Base-by-base conservation (phyloP, 2,797 vertebrate genomes). In the Mallotus villosus region DNA sequence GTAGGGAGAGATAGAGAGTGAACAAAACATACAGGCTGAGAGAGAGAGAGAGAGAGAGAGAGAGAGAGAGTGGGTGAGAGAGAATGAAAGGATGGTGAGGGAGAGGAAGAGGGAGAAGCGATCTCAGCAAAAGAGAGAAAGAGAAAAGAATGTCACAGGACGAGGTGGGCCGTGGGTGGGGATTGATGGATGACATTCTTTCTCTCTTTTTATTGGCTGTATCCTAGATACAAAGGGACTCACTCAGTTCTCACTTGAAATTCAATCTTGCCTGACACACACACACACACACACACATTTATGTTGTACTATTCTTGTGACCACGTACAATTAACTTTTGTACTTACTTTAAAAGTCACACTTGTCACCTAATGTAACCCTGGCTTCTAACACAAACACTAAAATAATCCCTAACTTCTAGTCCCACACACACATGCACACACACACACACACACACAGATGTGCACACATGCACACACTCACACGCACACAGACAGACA, bases 381-480 rank as follows among this genome's bases (percentile, higher is more conserved):
- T 32, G 32, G 32, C 32, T 32, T 7, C 32, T 32, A 32, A 32
- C 32, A 32, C 32, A 32, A 32, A 32, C 32, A 32, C 32, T 32
- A 32, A 32, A 29, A 32, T 3, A 7, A 32, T 7, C 32, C 32
- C 32, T 32, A 32, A 32, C 32, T 5, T 32, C 32, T 3, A 32
- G 1, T 9, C 9, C 2, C 37, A 67, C 16, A 58, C 70, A 72
- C 62, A 64, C 37, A 24, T 53, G 37, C 58, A 25, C 60, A 29
- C 59, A 61, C 24, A 0, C 59, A 16, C 59, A 61, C 24, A n/a
- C 24, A 2, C 37, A 19, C 58, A 67, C 16, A 58, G n/a, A 71
- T 6, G 19, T n/a, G 37, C 70, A 72, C 62, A 64, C 37, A 24
- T 53, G 37, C 58, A 25, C 60, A 29, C 59, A 61, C 24, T 1